Base-by-base conservation (phyloP, 1,140 invertebrate species). In the Mesaphorura yosii region DNA sequence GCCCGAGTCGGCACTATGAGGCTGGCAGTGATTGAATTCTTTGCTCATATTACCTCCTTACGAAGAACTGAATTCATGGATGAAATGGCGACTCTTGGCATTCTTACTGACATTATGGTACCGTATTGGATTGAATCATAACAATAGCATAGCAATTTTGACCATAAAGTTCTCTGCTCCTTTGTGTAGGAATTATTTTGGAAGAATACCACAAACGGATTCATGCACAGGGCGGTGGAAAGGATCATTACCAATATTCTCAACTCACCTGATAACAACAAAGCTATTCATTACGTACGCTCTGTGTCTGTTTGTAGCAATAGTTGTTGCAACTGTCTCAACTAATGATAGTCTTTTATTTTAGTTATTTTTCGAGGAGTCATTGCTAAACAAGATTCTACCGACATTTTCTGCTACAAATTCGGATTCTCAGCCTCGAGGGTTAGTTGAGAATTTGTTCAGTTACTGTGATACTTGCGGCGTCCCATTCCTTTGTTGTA, bases 11-110 rank as follows among this genome's bases (percentile, higher is more conserved):
- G 54, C 7, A 34, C 39, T 20, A 37, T 17, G 26, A 38, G 54
- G 38, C 48, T 56, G 7, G 38, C 54, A 17, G 40, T 56, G 23
- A 41, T 46, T 2, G 46, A 46, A 45, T 56, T 51, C 34, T 23
- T 51, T 51, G 54, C 54, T 55, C 53, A 55, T 14, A 31, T 50
- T 10, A 26, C 41, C n/a, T 50, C 53, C 17, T 34, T 55, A 3
- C 20, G 47, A 22, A 37, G 46, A n/a, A 29, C 19, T 22, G 53
- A 25, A 15, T 37, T 49, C 23, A 48, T 50, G 12, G 48, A 49
- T 3, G 47, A 40, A 25, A 34, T 55, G n/a, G 50, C 50, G 23
- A 38, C 27, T 19, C 15, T 20, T 44, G 53, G 53, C 26, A 22
- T 44, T 25, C 47, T 55, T 4, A 23, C 44, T 29, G 38, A 54